phyloP scores from a whole-genome alignment of 2,888 invertebrate species.

The Rhingia campestris region DNA sequence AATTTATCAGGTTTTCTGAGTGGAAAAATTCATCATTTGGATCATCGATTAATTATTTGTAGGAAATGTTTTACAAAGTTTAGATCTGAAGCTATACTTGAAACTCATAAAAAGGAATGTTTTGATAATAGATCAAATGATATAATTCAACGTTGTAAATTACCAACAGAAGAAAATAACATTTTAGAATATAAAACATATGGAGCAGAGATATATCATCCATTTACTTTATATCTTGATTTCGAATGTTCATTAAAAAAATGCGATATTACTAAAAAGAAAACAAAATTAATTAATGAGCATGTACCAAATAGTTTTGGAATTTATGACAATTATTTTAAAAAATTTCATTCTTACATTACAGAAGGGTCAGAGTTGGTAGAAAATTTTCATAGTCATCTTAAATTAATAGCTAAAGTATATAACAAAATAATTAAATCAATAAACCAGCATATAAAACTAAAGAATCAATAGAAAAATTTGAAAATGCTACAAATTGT shows the following conservation, averaged over 20 bases:
- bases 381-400: no score
- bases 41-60: no score
- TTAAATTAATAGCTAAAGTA: no score
- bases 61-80: background rate
- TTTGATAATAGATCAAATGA: no score
- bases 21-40: no score
- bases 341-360: no score
- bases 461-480: constrained; percentile 13
- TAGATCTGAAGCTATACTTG: background rate
- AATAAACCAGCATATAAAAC: constrained; percentile 7
- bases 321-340: constrained; percentile 13
- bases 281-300: background rate
- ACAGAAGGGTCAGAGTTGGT: no score
- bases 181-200: constrained; percentile 17
- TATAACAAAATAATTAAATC: constrained; percentile 14
- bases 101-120: background rate
- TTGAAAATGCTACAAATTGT: constrained; percentile 10
- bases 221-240: constrained; percentile 1
- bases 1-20: constrained; percentile 20
- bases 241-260: constrained; percentile 20
- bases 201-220: constrained; percentile 5
- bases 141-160: no score
- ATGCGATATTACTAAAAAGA: constrained; percentile 9
- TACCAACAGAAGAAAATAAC: constrained; percentile 2
- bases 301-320: constrained; percentile 12